phyloP scores from a whole-genome alignment of 2,113 vertebrate species.

The Myrmecobius fasciatus region DNA sequence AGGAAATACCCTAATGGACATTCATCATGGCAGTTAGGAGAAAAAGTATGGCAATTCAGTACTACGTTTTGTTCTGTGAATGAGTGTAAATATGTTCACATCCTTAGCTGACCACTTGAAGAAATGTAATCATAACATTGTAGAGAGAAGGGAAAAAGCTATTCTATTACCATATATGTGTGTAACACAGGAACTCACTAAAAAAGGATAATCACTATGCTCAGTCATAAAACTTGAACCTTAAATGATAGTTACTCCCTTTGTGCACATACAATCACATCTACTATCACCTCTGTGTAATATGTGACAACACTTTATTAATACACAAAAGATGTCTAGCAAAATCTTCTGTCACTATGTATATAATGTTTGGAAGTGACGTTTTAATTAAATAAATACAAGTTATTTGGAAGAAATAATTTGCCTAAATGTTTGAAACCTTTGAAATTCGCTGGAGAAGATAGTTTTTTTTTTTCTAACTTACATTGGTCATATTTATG shows the following conservation, averaged over 20 bases:
- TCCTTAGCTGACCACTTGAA: conserved; percentile 95
- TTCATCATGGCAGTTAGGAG: conserved; percentile 94
- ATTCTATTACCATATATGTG: conserved; percentile 97
- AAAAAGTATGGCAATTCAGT: conserved; percentile 98
- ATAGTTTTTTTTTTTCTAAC: conserved; percentile 84
- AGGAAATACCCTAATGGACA: conserved; percentile 84
- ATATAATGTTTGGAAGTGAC: conserved; percentile 90
- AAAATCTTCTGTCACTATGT: conserved; percentile 87
- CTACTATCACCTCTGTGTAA: conserved; percentile 83
- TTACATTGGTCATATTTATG: conserved; percentile 80
- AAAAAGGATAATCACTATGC: conserved; percentile 93
- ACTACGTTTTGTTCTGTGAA: conserved; percentile 95
- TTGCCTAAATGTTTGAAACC: conserved; percentile 91
- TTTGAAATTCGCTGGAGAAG: conserved; percentile 86
- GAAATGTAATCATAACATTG: conserved; percentile 93
- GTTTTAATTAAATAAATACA: conserved; percentile 87
- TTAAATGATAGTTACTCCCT: conserved; percentile 80
- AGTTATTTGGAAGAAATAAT: conserved; percentile 82
- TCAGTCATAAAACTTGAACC: conserved; percentile 94
- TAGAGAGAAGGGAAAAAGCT: conserved; percentile 93
- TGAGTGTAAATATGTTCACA: conserved; percentile 94
- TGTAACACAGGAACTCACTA: conserved; percentile 94
- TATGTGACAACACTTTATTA: conserved; percentile 87
- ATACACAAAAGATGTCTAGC: conserved; percentile 88
- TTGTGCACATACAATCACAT: conserved; percentile 85